A percentile compares a stretch with the other conserved stretches of the same genome.
phyloP scores from a whole-genome alignment of 92 coral and sea anemone species.

The Porites cylindrica region DNA sequence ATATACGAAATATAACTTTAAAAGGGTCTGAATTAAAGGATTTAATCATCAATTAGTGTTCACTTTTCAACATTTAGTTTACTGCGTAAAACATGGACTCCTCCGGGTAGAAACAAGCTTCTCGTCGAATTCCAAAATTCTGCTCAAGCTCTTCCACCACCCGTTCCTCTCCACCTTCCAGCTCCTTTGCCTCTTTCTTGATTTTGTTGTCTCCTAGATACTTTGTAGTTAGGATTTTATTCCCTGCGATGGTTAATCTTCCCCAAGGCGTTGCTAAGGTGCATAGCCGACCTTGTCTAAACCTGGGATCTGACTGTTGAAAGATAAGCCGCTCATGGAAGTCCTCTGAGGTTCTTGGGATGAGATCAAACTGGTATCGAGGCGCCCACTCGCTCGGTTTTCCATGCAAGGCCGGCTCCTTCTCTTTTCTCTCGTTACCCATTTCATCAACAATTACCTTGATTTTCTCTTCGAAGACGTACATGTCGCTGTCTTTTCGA shows the following conservation, averaged over 20 bases:
- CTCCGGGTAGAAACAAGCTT: constrained; percentile 11
- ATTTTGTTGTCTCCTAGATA: constrained; percentile 27
- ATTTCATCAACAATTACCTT: constrained; percentile 3
- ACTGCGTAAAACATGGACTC: constrained; percentile 2
- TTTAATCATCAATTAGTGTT: too few species aligned
- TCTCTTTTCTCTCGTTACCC: constrained; percentile 1
- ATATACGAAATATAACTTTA: too few species aligned
- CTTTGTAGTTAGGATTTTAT: constrained; percentile 24
- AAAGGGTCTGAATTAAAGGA: too few species aligned
- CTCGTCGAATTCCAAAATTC: constrained; percentile 42
- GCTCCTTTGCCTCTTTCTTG: constrained; percentile 17
- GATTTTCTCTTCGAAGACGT: constrained; percentile 1
- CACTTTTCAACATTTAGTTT: background rate
- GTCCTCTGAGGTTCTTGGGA: constrained; percentile 26
- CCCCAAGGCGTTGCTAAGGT: constrained; percentile 66
- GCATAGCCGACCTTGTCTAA: constrained; percentile 51
- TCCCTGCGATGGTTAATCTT: constrained; percentile 43
- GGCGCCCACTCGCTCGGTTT: background rate
- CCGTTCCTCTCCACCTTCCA: constrained; percentile 40
- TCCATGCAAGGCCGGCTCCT: background rate
- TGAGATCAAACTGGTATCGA: constrained; percentile 33
- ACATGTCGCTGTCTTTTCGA: constrained; percentile 29
- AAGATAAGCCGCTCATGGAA: constrained; percentile 8
- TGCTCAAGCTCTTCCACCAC: constrained; percentile 46
- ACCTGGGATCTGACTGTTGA: constrained; percentile 19